Evolutionary conservation across 2,888 invertebrate genomes (phyloP).

Genomic region (Atethmia centrago): DNA sequence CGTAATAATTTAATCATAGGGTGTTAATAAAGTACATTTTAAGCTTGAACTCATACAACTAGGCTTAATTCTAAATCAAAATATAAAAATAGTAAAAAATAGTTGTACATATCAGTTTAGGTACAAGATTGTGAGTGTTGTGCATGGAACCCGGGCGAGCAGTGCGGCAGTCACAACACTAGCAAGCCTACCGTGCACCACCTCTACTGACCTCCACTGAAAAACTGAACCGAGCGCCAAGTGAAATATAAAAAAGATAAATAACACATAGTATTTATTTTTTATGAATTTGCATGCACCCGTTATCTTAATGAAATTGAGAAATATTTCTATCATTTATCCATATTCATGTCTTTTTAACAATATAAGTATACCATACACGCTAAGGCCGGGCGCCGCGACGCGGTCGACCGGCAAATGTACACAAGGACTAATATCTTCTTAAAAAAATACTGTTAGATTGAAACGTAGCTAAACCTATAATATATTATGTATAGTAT

Average conservation of each 20-base stretch:
- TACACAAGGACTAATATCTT: slow-evolving; percentile 91
- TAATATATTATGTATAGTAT: slow-evolving; percentile 87
- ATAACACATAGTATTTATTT: slow-evolving; percentile 89
- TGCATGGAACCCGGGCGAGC: slow-evolving; percentile 77
- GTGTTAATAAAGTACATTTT: slow-evolving; percentile 86
- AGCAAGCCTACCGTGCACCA: slow-evolving; percentile 70
- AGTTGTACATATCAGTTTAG: slow-evolving; percentile 87
- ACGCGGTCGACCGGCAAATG: slow-evolving; percentile 84
- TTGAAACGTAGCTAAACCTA: slow-evolving; percentile 90
- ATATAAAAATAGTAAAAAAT: slow-evolving; percentile 91
- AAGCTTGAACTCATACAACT: slow-evolving; percentile 88
- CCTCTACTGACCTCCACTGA: slow-evolving; percentile 81
- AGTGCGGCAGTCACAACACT: slow-evolving; percentile 57
- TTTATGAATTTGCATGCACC: slow-evolving; percentile 90
- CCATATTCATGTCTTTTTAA: slow-evolving; percentile 89
- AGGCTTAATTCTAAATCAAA: slow-evolving; percentile 90
- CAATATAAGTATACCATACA: slow-evolving; percentile 88
- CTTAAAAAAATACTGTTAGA: slow-evolving; percentile 91
- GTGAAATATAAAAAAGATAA: slow-evolving; percentile 91
- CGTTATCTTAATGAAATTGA: slow-evolving; percentile 88
- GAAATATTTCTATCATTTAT: slow-evolving; percentile 89
- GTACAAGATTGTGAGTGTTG: slow-evolving; percentile 86
- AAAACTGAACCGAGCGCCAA: slow-evolving; percentile 87
- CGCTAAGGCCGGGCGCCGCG: slow-evolving; percentile 86
- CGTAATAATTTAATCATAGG: slow-evolving; percentile 85